Base-by-base conservation (phyloP, 2,888 invertebrate genomes). In the Drosophila lutescens region DNA sequence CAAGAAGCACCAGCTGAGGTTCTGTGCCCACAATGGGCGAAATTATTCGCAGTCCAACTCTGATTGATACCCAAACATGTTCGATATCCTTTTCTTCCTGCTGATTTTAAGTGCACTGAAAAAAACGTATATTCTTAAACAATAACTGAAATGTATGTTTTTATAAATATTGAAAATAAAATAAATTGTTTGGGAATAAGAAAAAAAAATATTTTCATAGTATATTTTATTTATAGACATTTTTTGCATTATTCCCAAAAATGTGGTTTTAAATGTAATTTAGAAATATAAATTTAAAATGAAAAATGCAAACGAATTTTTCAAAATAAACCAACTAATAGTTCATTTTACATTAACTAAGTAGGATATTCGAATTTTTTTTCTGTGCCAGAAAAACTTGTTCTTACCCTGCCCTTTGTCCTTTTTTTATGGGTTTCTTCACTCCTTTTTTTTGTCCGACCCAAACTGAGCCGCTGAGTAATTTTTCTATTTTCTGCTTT, bases 401-500 rank as follows among this genome's bases (percentile, higher is more conserved):
- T 46, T 32, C 23, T 32, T 17, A 2, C 41, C 56, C 20, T 10
- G 6, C 26, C 30, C n/a, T 49, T 49, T 55, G 55, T 66, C 30
- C 36, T 47, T 73, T 51, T 51, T 74, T 59, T 40, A 56, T 60
- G 46, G 49, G 65, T 59, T 76, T 53, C 63, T 47, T 76, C 68
- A 65, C 54, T 53, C 47, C 58, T 51, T 67, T 74, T 40, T 57
- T 69, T 58, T 17, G 15, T 44, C 20, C 36, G 65, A 53, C 54
- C 67, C 65, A 54, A 46, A 51, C 67, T 74, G 49, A 77, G 65
- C 56, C 70, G 70, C 60, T 82, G 78, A 80, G 85, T 83, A 80
- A 86, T 82, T 84, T 88, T 84, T 83, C 80, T 86, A 84, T 85
- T 88, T 85, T 85, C 86, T 80, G 84, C 88, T 86, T 80, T 86